Conservation (phyloP, 2,888 invertebrate genomes). For the Digitonthophagus gazella region DNA sequence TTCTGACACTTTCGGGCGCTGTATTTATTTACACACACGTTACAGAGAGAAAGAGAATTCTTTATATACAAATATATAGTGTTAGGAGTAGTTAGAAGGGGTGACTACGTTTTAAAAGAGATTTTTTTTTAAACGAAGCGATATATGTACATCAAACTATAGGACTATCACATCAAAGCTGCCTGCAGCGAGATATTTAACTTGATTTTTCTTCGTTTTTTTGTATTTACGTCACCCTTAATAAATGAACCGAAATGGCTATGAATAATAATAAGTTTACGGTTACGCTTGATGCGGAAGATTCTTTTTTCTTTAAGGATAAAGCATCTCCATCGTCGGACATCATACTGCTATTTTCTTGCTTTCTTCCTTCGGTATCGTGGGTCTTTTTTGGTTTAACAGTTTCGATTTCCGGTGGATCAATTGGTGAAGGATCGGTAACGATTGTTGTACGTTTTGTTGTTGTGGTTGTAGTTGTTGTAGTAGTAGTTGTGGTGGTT, state of each 20-base stretch:
- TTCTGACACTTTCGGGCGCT: background rate
- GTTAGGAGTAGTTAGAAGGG: slow-evolving; percentile 19
- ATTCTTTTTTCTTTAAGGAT: slow-evolving; percentile 48
- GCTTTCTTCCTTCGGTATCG: slow-evolving; percentile 34
- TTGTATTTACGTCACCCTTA: slow-evolving; percentile 35
- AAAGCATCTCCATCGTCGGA: slow-evolving; percentile 47
- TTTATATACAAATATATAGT: background rate
- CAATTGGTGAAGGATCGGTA: slow-evolving; percentile 51
- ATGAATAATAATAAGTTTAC: slow-evolving; percentile 23
- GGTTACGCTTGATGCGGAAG: slow-evolving; percentile 21
- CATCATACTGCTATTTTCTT: slow-evolving; percentile 50
- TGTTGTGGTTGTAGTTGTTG: slow-evolving; percentile 51
- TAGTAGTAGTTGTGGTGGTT: slow-evolving; percentile 58
- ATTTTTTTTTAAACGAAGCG: slow-evolving; percentile 9
- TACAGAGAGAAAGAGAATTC: slow-evolving; percentile 22
- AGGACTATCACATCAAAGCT: slow-evolving; percentile 34
- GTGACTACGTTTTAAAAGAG: slow-evolving; percentile 22
- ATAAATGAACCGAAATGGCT: slow-evolving; percentile 25
- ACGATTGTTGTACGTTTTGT: slow-evolving; percentile 62
- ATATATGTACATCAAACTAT: slow-evolving; percentile 31
- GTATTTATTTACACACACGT: background rate
- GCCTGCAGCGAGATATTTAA: slow-evolving; percentile 29
- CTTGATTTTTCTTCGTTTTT: background rate
- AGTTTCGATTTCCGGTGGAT: slow-evolving; percentile 46
- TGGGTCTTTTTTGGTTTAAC: slow-evolving; percentile 23